A percentile compares a stretch with the other conserved stretches of the same genome.
Evolutionary conservation across 2,888 invertebrate species (phyloP).

Genomic region (Hirtodrosophila trivittata): DNA sequence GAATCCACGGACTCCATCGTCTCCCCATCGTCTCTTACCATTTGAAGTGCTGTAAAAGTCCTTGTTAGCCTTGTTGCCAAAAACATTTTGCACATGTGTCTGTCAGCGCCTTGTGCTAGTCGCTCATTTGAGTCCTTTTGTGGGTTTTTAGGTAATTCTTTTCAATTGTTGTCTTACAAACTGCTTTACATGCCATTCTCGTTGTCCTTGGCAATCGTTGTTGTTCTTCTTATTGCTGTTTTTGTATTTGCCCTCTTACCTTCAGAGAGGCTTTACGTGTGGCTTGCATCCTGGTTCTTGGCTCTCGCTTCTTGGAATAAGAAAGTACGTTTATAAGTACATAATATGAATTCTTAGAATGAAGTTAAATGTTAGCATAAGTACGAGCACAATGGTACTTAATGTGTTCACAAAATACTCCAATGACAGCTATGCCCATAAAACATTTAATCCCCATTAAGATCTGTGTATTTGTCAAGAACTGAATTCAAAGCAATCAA

Average conservation of each 20-base stretch:
- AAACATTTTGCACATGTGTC: constrained; percentile 65
- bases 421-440: no score
- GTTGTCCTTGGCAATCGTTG: constrained; percentile 26
- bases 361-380: no score
- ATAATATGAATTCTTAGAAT: no score
- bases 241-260: background rate
- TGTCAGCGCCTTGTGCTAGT: constrained; percentile 28
- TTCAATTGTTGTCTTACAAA: constrained; percentile 70
- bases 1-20: constrained; percentile 7
- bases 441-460: no score
- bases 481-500: constrained; percentile 3
- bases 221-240: background rate
- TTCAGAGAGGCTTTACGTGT: background rate
- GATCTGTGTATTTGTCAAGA: no score
- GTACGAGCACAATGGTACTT: no score
- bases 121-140: constrained; percentile 35
- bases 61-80: constrained; percentile 39
- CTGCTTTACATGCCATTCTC: constrained; percentile 63
- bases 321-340: no score
- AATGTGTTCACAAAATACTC: no score
- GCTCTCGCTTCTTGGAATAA: no score
- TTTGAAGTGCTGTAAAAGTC: constrained; percentile 33
- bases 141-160: constrained; percentile 61
- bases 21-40: constrained; percentile 1
- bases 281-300: background rate